Evolutionary conservation across 2,113 vertebrate genomes (phyloP), one percentile per base, ranked within the genome.

Genomic region (Corvus moneduloides): DNA sequence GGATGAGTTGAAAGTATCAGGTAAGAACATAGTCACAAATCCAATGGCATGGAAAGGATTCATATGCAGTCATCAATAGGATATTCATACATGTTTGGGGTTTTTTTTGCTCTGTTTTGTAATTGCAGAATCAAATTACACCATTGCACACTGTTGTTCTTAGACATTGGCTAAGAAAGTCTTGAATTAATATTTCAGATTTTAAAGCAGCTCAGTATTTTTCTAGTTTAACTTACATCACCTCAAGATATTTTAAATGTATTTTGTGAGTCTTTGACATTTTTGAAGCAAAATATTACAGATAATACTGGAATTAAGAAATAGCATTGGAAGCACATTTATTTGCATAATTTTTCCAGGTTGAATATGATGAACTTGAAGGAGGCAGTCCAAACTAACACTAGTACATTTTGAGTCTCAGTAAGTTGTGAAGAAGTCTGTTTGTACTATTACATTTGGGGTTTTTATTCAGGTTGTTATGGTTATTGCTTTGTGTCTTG

Each of bases 1-100:
- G 92, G 99, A 99, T 95, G 99, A 99, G 93, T 97, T 99, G 94
- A 99, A 99, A 96, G 99, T 99, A 77, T 99, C 99, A 94, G 99
- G 99, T 99, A 97, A 97, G 98, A 90, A 68, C 1, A 1, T 7
- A 52, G 24, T 52, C 2, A 89, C 78, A 79, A 80, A 62, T 71
- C 18, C 4, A 16, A 15, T 81, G 39, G 16, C 18, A 46, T 46
- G 22, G 39, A 64, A 68, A 54, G 26, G 9, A 58, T 88, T 80
- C 12, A 4, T 59, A 30, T 22, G 16, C 7, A 76, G 32, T 90
- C 30, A 41, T 63, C 51, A 72, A 63, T 17, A 49, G 48, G 24
- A 52, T 76, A 39, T 80, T 93, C 1, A 6, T 69, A 11, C 11
- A 18, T 37, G 7, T n/a, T 23, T 58, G 32, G 0, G 8, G 6